Conservation (phyloP, 2,888 invertebrate species). For the Acholoe squamosa region DNA sequence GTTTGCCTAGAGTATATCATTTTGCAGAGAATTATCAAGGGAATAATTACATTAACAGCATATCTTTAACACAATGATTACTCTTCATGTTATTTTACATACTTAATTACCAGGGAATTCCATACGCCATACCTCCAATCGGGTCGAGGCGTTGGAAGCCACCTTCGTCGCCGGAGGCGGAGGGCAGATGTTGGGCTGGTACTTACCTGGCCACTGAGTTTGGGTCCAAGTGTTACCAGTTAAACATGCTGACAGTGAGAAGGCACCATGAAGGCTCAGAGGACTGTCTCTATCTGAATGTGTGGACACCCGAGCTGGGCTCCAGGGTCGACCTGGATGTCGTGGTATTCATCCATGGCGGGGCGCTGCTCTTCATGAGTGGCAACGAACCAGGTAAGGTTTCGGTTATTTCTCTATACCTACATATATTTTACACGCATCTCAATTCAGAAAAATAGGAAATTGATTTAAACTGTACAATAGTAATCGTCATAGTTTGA, state of each 20-base stretch:
- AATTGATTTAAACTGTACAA: no score
- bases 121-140: constrained; percentile 49
- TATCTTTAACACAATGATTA: no score
- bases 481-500: no score
- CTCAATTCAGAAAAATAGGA: no score
- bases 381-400: constrained; percentile 67
- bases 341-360: constrained; percentile 70
- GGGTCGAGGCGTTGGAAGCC: constrained; percentile 58
- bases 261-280: constrained; percentile 64
- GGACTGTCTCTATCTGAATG: constrained; percentile 70
- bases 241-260: neutral
- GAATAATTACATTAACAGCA: no score
- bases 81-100: neutral
- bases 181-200: constrained; percentile 14
- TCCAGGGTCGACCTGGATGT: constrained; percentile 61
- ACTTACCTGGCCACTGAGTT: constrained; percentile 12
- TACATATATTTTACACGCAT: no score
- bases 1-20: neutral
- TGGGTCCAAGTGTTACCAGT: constrained; percentile 61
- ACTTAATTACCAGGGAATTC: constrained; percentile 16
- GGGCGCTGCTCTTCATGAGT: constrained; percentile 66
- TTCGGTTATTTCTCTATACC: no score
- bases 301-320: constrained; percentile 66
- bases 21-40: no score
- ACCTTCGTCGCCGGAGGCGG: constrained; percentile 14